Base-by-base conservation (phyloP, 2,888 invertebrate genomes). In the Allolobophora icterica region DNA sequence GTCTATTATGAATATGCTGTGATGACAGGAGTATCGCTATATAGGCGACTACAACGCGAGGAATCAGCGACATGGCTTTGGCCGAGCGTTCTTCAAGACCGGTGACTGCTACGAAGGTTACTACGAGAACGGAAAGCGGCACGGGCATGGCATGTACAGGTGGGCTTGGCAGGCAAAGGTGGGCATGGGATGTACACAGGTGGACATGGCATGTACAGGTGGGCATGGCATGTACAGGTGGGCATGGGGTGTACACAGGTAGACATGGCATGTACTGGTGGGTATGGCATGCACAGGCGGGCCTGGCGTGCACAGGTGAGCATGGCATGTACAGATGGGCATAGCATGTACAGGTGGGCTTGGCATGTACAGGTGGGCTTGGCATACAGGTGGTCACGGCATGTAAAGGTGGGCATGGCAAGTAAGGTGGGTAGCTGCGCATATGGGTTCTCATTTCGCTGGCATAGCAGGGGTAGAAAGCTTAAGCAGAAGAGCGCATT, bases 31-130 rank as follows among this genome's bases (percentile, higher is more conserved):
- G 24, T 92, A 92, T 91, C 90, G 97, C 93, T 97, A 97, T 94
- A 97, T 97, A 94, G 98, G 98, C 2, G 97, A 96, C 35, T 96
- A 98, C 90, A 98, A 98, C 95, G 96, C 96, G 17, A 96, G 96
- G 8, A 97, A 97, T 21, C 97, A 98, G 91, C 96, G 98, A 6
- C 98, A 98, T 94, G 98, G 98, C 0, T 96, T 96, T 45, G 98
- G 98, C 2, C 97, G 97, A 96, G 97, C 98, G 0, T 96, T 97
- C 83, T 96, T 98, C 71, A 98, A 98, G 0, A 98, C 98, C 94
- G 97, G 97, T 0, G 98, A 98, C 95, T 97, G 97, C 94, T 98
- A 98, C 94, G 97, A 97, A 94, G 98, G 98, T 19, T 33, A 96
- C 94, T 98, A 98, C 95, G 96, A 97, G 91, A 96, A 97, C 90